These are phyloP conservation scores for Cochlearius cochlearius DNA, from an alignment of 2,113 vertebrate genomes.

Conservation along the genomic window DNA sequence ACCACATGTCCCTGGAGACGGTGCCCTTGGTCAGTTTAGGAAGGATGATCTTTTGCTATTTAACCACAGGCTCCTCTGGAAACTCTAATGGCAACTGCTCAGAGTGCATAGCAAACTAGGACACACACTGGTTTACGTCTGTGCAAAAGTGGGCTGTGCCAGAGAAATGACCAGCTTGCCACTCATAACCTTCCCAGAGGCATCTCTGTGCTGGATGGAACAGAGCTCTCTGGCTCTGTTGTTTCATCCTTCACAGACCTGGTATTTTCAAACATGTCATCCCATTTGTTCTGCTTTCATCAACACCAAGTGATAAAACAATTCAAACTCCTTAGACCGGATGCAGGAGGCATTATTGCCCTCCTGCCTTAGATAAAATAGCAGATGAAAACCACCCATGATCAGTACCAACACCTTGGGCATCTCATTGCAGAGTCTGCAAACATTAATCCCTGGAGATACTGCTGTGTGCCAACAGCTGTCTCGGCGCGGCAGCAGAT, in stretches of 20 bases:
- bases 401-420: neutral
- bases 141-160: constrained; percentile 46
- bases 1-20: neutral
- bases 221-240: neutral
- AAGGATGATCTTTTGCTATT: constrained; percentile 32
- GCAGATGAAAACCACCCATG: neutral
- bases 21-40: neutral
- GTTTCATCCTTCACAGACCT: constrained; percentile 45
- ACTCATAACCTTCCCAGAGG: constrained; percentile 63
- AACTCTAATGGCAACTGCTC: constrained; percentile 20
- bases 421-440: neutral
- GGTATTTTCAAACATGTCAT: constrained; percentile 67
- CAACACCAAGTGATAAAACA: constrained; percentile 5
- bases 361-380: neutral
- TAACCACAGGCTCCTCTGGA: constrained; percentile 13
- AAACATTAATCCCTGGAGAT: neutral
- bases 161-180: constrained; percentile 46
- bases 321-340: neutral
- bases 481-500: neutral
- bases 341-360: neutral
- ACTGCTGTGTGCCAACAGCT: neutral
- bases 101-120: constrained; percentile 33
- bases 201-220: constrained; percentile 55
- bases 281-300: constrained; percentile 65
- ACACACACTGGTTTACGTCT: constrained; percentile 46